Evolutionary conservation across 1,140 invertebrate species (phyloP).

Genomic region (Drosophila pruinosa): DNA sequence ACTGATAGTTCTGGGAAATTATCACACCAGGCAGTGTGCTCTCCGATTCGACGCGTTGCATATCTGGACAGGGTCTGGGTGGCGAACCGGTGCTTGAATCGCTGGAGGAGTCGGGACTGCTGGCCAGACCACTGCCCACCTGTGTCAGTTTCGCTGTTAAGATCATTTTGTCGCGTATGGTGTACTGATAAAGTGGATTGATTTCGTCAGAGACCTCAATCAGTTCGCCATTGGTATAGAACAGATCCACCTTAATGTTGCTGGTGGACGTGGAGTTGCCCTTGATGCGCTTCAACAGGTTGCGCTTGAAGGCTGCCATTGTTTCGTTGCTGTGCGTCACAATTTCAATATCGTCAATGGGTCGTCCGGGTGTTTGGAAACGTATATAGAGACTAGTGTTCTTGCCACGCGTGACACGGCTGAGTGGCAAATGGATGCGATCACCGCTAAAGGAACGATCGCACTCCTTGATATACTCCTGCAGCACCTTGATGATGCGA

Average conservation of each 20-base stretch:
- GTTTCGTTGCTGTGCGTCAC: slow-evolving; percentile 98
- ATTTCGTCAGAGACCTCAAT: slow-evolving; percentile 94
- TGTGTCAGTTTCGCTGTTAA: slow-evolving; percentile 94
- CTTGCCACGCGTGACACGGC: slow-evolving; percentile 92
- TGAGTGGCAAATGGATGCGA: slow-evolving; percentile 88
- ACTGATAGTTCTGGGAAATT: slow-evolving; percentile 89
- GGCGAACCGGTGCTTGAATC: slow-evolving; percentile 87
- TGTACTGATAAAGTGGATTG: slow-evolving; percentile 93
- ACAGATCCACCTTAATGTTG: slow-evolving; percentile 94
- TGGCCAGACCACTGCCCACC: slow-evolving; percentile 91
- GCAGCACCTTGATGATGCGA: slow-evolving; percentile 95
- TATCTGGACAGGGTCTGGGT: slow-evolving; percentile 90
- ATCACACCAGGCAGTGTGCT: slow-evolving; percentile 95
- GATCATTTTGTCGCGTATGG: slow-evolving; percentile 95
- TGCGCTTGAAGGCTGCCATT: slow-evolving; percentile 83
- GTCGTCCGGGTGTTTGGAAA: slow-evolving; percentile 94
- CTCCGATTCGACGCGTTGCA: slow-evolving; percentile 89
- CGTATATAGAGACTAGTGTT: slow-evolving; percentile 93
- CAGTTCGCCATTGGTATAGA: slow-evolving; percentile 92
- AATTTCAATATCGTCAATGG: slow-evolving; percentile 96
- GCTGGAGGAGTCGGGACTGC: slow-evolving; percentile 88
- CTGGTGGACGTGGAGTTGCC: slow-evolving; percentile 85
- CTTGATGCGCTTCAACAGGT: slow-evolving; percentile 90
- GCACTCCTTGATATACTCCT: slow-evolving; percentile 98
- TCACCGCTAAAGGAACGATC: slow-evolving; percentile 96